Conservation (phyloP, 2,888 invertebrate genomes). For the Xanthorhoe spadicearia region DNA sequence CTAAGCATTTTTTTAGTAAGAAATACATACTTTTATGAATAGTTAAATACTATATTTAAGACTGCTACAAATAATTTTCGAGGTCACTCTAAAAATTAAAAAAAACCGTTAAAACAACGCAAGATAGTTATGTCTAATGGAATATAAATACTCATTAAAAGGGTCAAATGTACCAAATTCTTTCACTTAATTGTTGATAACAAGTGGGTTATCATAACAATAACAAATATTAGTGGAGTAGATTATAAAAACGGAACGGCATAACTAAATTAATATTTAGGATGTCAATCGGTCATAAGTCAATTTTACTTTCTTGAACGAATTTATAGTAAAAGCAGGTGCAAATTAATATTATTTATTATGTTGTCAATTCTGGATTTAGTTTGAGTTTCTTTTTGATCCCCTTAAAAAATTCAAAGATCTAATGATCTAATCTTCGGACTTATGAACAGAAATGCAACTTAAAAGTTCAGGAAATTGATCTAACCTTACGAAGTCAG, state of each 20-base stretch:
- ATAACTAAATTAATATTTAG: background rate
- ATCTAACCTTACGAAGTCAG: no score
- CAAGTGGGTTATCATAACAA: background rate
- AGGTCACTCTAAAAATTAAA: no score
- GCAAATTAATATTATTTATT: no score
- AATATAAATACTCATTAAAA: background rate
- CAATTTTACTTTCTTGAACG: background rate
- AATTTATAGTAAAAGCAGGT: background rate
- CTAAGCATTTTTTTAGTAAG: no score
- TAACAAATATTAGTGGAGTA: background rate
- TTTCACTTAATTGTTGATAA: background rate
- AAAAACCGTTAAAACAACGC: background rate
- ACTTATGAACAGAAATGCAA: no score
- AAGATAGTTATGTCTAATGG: background rate
- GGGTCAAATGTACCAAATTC: background rate
- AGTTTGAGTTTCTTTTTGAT: no score
- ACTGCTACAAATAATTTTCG: background rate
- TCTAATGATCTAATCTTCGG: no score
- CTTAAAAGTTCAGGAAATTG: no score
- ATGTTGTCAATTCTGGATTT: no score
- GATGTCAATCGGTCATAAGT: background rate
- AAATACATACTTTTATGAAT: no score
- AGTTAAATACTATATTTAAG: no score
- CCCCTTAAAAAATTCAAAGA: no score
- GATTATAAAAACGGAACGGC: background rate